These are phyloP conservation scores for Anthonomus grandis DNA, from an alignment of 1,140 invertebrate genomes.

Conservation along the genomic window DNA sequence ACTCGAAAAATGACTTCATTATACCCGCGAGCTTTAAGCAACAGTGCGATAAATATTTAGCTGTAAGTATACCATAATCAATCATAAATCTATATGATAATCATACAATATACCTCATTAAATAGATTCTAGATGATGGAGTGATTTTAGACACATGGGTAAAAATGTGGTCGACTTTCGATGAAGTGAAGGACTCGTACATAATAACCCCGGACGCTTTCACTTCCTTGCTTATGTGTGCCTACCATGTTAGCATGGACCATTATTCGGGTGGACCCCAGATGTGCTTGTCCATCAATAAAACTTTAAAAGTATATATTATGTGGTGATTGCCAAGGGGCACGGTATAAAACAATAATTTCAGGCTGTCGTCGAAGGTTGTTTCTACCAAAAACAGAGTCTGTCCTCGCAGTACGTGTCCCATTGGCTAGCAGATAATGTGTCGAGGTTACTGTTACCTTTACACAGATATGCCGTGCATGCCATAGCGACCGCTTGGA, in stretches of 20 bases:
- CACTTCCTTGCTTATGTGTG: conserved; percentile 61
- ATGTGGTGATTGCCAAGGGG: too few relatives aligned
- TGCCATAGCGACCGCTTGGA: conserved; percentile 71
- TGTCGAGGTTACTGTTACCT: conserved; percentile 67
- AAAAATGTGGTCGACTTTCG: conserved; percentile 50
- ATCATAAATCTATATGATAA: too few relatives aligned
- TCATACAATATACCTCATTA: neutral
- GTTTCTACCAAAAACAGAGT: conserved; percentile 73
- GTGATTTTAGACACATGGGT: conserved; percentile 39
- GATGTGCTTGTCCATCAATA: conserved; percentile 59
- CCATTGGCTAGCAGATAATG: conserved; percentile 76
- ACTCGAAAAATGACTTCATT: conserved; percentile 60
- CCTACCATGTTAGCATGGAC: conserved; percentile 73
- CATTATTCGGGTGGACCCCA: conserved; percentile 64
- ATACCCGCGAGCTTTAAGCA: conserved; percentile 60
- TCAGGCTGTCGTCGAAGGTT: conserved; percentile 64
- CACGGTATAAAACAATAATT: neutral
- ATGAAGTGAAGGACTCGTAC: conserved; percentile 46
- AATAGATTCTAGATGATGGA: conserved; percentile 45
- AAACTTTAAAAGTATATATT: conserved; percentile 58
- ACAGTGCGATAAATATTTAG: conserved; percentile 68
- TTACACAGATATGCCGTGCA: conserved; percentile 75
- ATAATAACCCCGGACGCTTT: conserved; percentile 59
- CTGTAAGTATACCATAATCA: conserved; percentile 22
- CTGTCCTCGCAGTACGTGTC: conserved; percentile 71